Evolutionary conservation across 2,888 invertebrate genomes (phyloP), one percentile per base, ranked within the genome.

Genomic region (Spatulosminthurus flaviceps): DNA sequence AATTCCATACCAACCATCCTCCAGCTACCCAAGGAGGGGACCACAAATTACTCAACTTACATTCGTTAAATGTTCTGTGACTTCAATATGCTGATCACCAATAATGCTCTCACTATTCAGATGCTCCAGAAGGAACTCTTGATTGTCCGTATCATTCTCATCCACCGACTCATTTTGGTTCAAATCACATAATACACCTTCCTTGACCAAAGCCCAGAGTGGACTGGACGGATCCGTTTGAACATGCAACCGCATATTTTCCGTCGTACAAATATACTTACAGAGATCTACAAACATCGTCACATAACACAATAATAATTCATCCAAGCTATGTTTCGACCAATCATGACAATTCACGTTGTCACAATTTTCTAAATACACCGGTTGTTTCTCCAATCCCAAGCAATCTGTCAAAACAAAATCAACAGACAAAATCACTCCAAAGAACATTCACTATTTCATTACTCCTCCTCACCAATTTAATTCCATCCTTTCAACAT

Each of bases 361-460:
- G 34, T 34, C 61, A 29, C 75, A 75, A 9, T 19, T 64, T 5
- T 64, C 64, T 11, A 26, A 60, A 28, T 34, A 41, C 19, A 61
- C 28, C 7, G 61, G 19, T 64, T 75, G 75, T 21, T 75, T 75
- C 0, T 78, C 74, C 61, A 72, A 70, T 1, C 82, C 82, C 22
- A 70, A 41, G 28, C 83, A 83, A 60, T 67, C 82, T 83, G 34
- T 60, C 9, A 77, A 77, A 42, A 74, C 16, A 42, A 29, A 76
- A 34, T 42, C 13, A 69, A 78, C n/a, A 51, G 7, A 51, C 2
- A 22, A 64, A 26, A 26, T 22, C 2, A 64, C 64, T 67, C 34
- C 34, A 7, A 7, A 34, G 34, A 4, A 34, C 34, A 34, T 9
- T 7, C 34, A 34, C 9, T 7, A 34, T 34, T 34, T 7, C 34